Percentiles rank a stretch among this genome's conserved stretches.
Evolutionary conservation across 2,797 vertebrate genomes (phyloP).

Genomic region (Champsocephalus esox): DNA sequence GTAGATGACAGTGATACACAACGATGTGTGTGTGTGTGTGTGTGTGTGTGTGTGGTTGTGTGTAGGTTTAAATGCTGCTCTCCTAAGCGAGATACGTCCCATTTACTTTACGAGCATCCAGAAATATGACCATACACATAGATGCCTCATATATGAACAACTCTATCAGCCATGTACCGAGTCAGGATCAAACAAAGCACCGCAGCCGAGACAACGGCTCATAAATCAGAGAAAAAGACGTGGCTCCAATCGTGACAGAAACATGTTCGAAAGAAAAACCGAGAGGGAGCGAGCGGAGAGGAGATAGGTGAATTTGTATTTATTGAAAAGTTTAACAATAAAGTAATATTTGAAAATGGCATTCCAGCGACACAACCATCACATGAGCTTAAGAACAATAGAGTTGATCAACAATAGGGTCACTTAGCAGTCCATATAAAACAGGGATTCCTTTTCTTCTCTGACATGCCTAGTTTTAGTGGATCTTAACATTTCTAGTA

Average conservation of each 20-base stretch:
- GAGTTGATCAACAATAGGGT: no score
- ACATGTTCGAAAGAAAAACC: background rate
- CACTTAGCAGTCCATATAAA: no score
- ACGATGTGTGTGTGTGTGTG: no score
- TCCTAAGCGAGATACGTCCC: background rate
- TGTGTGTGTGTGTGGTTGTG: conserved; percentile 7
- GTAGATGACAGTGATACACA: conserved; percentile 62
- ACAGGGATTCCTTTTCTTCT: no score
- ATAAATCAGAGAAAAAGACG: no score
- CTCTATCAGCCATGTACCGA: background rate
- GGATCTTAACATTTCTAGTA: no score
- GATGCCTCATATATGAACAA: background rate
- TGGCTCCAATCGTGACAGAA: no score
- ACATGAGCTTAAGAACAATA: background rate
- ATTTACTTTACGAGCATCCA: conserved; percentile 29
- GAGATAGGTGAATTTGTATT: no score
- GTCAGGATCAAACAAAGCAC: background rate
- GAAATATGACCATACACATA: background rate
- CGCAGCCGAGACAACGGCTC: no score
- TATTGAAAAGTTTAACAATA: background rate
- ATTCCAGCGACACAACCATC: no score
- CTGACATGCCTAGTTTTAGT: no score
- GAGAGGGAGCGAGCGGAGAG: background rate
- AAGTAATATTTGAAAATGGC: background rate
- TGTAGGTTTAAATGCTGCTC: conserved; percentile 14